phyloP scores from a whole-genome alignment of 2,888 invertebrate species.

The Hirtodrosophila trivittata region DNA sequence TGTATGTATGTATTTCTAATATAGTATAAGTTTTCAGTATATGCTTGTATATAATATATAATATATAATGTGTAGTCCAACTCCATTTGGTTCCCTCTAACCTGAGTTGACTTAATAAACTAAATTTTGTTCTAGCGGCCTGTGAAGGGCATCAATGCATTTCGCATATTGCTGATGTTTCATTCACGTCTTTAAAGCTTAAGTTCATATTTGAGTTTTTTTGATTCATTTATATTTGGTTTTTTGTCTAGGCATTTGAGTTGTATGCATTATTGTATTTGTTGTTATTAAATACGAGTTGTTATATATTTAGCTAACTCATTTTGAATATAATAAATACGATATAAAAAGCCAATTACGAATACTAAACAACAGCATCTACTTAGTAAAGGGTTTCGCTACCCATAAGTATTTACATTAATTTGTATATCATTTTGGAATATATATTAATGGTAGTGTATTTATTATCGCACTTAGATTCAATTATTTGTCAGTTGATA shows the following conservation, averaged over 20 bases:
- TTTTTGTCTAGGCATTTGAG: constrained; percentile 34
- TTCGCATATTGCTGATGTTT: constrained; percentile 38
- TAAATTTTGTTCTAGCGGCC: constrained; percentile 76
- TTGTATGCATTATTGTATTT: constrained; percentile 47
- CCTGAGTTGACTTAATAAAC: constrained; percentile 31
- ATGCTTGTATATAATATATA: constrained; percentile 24
- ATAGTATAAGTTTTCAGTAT: constrained; percentile 4
- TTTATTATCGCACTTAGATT: constrained; percentile 60
- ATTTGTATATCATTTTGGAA: background rate
- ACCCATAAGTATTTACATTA: constrained; percentile 44
- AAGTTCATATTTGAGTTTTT: constrained; percentile 35
- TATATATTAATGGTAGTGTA: constrained; percentile 13
- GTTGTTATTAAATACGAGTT: constrained; percentile 23
- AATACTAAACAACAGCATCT: constrained; percentile 67
- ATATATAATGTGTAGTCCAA: constrained; percentile 10
- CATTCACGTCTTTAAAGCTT: constrained; percentile 63
- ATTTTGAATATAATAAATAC: constrained; percentile 55
- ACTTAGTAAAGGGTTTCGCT: constrained; percentile 48
- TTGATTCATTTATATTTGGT: constrained; percentile 27
- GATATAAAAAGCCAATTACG: constrained; percentile 70
- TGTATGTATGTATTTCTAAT: constrained; percentile 28
- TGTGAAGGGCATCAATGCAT: constrained; percentile 76
- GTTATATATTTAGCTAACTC: constrained; percentile 39
- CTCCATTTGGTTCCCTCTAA: constrained; percentile 18
- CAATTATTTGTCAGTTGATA: constrained; percentile 84